Percentiles rank a stretch among this genome's conserved stretches.
Evolutionary conservation across 2,797 vertebrate genomes (phyloP).

Genomic region (Cygnus olor): DNA sequence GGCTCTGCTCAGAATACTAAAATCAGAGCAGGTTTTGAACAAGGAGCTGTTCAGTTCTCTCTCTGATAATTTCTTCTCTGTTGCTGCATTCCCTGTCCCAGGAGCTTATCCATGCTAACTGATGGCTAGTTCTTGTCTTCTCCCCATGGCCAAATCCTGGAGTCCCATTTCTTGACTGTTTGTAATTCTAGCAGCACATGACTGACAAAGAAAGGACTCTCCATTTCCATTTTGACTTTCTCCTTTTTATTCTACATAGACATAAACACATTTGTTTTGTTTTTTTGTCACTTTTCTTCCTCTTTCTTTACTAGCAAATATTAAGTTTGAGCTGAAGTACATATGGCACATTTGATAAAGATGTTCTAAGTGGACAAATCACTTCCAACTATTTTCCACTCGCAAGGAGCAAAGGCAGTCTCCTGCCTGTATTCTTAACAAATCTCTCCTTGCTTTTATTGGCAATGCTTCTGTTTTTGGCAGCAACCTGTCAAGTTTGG

Average conservation of each 20-base stretch:
- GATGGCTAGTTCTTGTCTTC: not conserved
- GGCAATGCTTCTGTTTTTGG: conserved; percentile 67
- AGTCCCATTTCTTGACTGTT: not conserved
- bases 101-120: not conserved
- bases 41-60: not conserved
- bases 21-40: not conserved
- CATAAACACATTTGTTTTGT: not conserved
- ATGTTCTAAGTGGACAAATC: not conserved
- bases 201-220: not conserved
- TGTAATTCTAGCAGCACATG: not conserved
- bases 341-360: not conserved
- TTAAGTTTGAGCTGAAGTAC: not conserved
- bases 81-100: not conserved
- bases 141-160: not conserved
- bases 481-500: conserved; percentile 60
- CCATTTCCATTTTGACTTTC: not conserved
- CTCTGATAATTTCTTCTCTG: not conserved
- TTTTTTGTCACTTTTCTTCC: not conserved
- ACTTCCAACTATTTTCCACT: not conserved
- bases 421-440: conserved; percentile 33
- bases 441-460: conserved; percentile 57
- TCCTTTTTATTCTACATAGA: not conserved
- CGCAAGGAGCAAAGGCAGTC: not conserved
- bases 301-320: conserved; percentile 22
- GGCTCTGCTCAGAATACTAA: not conserved